These are phyloP conservation scores for Trochalopteron elliotii DNA, from an alignment of 2,113 vertebrate species.

Conservation along the genomic window DNA sequence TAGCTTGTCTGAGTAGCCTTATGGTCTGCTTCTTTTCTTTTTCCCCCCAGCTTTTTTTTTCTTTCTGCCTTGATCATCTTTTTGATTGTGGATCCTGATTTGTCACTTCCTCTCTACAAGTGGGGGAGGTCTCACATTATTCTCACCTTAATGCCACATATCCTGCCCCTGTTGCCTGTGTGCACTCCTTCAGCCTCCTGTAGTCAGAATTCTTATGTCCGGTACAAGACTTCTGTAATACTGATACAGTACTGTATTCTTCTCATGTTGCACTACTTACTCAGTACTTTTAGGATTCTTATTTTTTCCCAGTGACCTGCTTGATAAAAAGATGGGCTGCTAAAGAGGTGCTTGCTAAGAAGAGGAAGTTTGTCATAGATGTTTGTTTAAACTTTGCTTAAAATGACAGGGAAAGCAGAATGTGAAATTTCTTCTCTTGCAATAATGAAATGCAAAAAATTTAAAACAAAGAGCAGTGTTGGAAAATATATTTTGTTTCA, in stretches of 20 bases:
- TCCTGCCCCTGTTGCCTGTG: not conserved
- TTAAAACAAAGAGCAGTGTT: not conserved
- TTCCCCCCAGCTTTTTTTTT: not conserved
- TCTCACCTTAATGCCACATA: not conserved
- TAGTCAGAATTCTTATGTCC: not conserved
- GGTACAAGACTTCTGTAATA: not conserved
- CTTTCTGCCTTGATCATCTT: not conserved
- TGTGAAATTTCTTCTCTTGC: not conserved
- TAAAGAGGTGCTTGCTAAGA: not conserved
- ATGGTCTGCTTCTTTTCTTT: accelerated
- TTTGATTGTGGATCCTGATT: not conserved
- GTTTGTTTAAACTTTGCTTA: not conserved
- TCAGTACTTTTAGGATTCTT: not conserved
- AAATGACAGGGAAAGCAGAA: not conserved
- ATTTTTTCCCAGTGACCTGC: not conserved
- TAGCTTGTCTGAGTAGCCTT: not conserved
- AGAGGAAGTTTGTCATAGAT: not conserved
- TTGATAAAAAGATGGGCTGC: not conserved
- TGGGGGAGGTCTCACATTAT: not conserved
- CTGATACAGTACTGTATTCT: not conserved
- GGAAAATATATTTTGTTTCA: not conserved
- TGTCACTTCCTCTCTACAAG: not conserved
- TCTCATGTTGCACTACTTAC: not conserved
- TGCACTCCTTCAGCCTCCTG: not conserved
- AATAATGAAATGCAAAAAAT: not conserved